Evolutionary conservation across 1,140 invertebrate species (phyloP).

Genomic region (Stenopsyche tienmushanensis): DNA sequence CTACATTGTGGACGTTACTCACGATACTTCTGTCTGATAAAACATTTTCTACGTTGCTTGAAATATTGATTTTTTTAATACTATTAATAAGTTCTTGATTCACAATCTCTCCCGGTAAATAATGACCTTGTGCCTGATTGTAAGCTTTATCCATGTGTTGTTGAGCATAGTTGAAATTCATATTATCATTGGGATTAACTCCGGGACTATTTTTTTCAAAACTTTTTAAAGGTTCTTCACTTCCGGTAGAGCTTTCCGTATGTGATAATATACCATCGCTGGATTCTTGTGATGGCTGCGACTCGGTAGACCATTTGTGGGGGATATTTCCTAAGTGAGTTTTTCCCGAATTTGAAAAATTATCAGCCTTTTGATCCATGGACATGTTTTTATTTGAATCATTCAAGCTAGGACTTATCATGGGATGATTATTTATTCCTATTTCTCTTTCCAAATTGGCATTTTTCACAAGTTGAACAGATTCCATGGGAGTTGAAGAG

Average conservation of each 20-base stretch:
- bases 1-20: neutral
- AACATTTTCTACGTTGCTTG: constrained; percentile 26
- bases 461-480: constrained; percentile 1
- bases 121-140: constrained; percentile 6
- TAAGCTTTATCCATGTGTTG: constrained; percentile 13
- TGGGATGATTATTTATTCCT: neutral
- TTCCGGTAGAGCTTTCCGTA: constrained; percentile 59
- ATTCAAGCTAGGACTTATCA: neutral
- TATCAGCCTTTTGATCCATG: neutral
- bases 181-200: constrained; percentile 47
- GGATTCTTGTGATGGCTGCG: constrained; percentile 61
- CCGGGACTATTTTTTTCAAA: constrained; percentile 55
- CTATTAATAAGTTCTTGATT: constrained; percentile 32
- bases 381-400: neutral
- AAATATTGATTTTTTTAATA: constrained; percentile 28
- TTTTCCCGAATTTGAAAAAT: neutral
- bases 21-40: constrained; percentile 28
- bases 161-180: constrained; percentile 45
- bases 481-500: no score
- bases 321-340: constrained; percentile 53
- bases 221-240: constrained; percentile 58
- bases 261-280: constrained; percentile 57
- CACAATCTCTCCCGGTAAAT: constrained; percentile 10
- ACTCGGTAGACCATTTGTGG: constrained; percentile 63
- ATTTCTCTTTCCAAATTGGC: neutral